Evolutionary conservation across 2,113 vertebrate species (phyloP), one percentile per base, ranked within the genome.

Genomic region (Campylorhamphus procurvoides): DNA sequence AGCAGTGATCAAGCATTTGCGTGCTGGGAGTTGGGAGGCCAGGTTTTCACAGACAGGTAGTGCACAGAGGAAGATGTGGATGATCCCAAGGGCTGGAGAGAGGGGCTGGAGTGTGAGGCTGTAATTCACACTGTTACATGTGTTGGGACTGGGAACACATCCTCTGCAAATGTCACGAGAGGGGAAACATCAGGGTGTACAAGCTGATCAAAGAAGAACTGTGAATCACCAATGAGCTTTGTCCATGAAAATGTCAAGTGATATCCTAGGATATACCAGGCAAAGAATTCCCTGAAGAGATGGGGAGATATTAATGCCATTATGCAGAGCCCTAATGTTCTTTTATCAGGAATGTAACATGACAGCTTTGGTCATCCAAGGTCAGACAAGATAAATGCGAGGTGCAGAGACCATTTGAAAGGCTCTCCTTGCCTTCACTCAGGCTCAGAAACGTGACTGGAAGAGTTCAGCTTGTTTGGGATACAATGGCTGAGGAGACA

Each of bases 231-330:
- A 28, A 74, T 72, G 93, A 90, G 93, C 3, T 84, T 78, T 90
- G 95, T 84, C 93, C 91, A 89, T 64, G 93, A 94, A 97, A 96
- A 96, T 97, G 93, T 94, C 96, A 95, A 87, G 50, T 0, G 22
- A 72, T 40, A 78, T 77, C 83, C 80, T 72, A 59, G 86, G 55
- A 87, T 81, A 89, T 81, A 63, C 11, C 64, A 86, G 76, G 84
- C 80, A 78, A 31, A 84, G 83, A 74, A 93, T 89, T 92, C 60
- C 91, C 83, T 28, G 44, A 71, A 81, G 94, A 91, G 82, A 80
- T 22, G 17, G 15, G 46, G 59, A 84, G 60, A 72, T 81, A 80
- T 44, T 74, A 63, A 87, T 84, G 64, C 56, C 56, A 33, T 90
- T 90, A 75, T 81, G 80, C 76, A 92, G 92, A 93, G 64, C 59